Evolutionary conservation across 2,888 invertebrate species (phyloP), one percentile per base, ranked within the genome.

Genomic region (Rugalucina vietnamica): DNA sequence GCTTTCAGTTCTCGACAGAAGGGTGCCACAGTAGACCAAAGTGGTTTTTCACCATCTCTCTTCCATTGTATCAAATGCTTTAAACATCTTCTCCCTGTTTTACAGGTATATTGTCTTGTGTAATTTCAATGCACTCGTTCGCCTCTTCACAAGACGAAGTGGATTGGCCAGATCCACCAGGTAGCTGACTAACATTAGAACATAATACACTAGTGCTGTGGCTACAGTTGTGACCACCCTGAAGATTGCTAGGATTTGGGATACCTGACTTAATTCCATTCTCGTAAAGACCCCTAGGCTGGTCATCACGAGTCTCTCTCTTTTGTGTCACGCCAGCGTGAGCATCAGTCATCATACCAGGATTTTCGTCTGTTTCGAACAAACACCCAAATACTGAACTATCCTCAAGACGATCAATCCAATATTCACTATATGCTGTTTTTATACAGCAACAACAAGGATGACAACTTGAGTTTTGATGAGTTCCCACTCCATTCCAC

Each of bases 1-100:
- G 50, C 32, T 71, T 81, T 81, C 1, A 75, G 29, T 24, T 81
- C 71, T 32, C 37, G 3, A 18, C 54, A 36, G 27, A 39, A 29
- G 0, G 29, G 72, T 12, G 83, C 57, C 18, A 83, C 71, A 14
- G 36, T 57, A n/a, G 72, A 37, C 76, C 75, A 79, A 18, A 18
- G 24, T 8, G 83, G 83, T 76, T 71, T 79, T 1, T 49, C 27
- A 4, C 60, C 60, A 18, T 39, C 24, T 60, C 34, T 54, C n/a
- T 50, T 18, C 74, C 79, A 79, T n/a, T 72, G 18, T 60, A 29
- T 60, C 0, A 83, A 18, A 34, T 12, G 29, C 4, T 5, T 39
- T 8, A 79, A 34, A 2, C 2, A 14, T 77, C 82, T 29, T 78
- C 27, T n/a, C 36, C 27, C 43, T 82, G 82, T 70, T 32, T 0